Evolutionary conservation across 2,888 invertebrate genomes (phyloP), one percentile per base, ranked within the genome.

Genomic region (Pyrgus malvae): DNA sequence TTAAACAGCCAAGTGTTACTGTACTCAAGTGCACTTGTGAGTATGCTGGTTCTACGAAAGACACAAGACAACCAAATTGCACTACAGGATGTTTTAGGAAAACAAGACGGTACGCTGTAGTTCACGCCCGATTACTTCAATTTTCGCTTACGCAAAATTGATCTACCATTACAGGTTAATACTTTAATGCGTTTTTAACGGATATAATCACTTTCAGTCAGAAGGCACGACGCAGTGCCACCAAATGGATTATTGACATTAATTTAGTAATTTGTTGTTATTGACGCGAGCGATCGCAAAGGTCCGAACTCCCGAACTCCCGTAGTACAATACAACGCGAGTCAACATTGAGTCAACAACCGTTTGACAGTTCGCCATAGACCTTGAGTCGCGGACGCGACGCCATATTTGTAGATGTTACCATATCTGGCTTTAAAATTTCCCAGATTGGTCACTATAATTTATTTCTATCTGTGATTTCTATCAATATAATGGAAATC

Each of bases 341-440:
- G 21, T 23, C 41, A 14, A 29, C 6, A 5, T 35, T 49, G 54
- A 84, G 87, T 86, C 87, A 86, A 86, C 83, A 87, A 84, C 85
- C 87, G 84, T 76, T 85, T 87, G 86, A 86, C 86, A 80, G 72
- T 41, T 67, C 61, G 61, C 16, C 57, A 50, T 41, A 58, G 58
- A 53, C 58, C 61, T 61, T 57, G 60, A 49, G 29, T 49, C 45
- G 59, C 61, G 60, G 67, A 71, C 62, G 72, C 68, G 69, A 69
- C 76, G 78, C 81, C 78, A 78, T 80, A 61, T 70, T 74, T 6
- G 21, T 9, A 11, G 29, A 48, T 57, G 57, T 67, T 73, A 64
- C 73, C 68, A 50, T 33, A 3, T 5, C 9, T 4, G 42, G 7
- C 4, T 45, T 21, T 9, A 2, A 17, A 45, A 17, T 21, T 45